phyloP scores from a whole-genome alignment of 2,888 invertebrate genomes.

The Eupithecia dodoneata region DNA sequence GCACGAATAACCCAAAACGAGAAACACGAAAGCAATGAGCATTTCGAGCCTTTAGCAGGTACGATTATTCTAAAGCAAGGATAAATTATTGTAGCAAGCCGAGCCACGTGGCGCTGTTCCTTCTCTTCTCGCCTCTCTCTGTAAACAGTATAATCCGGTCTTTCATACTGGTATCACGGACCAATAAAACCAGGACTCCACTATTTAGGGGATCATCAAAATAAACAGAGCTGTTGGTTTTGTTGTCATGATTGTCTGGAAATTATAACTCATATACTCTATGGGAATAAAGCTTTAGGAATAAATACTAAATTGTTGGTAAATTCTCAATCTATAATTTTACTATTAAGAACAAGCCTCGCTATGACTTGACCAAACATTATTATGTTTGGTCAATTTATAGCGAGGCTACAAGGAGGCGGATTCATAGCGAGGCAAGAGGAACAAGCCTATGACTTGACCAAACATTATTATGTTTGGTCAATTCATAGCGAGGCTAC shows the following conservation, averaged over 20 bases:
- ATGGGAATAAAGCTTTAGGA: not conserved
- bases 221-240: not conserved
- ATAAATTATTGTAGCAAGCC: not conserved
- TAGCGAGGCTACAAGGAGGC: not conserved
- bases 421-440: too few relatives aligned
- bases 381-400: not conserved
- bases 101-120: conserved; percentile 7
- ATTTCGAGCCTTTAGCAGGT: not conserved
- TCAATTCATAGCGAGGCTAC: not conserved
- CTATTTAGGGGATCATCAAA: conserved; percentile 2
- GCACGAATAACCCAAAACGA: conserved; percentile 35
- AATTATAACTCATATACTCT: not conserved
- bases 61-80: not conserved
- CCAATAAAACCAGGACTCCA: conserved; percentile 14
- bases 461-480: too few relatives aligned
- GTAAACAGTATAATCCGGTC: conserved; percentile 26
- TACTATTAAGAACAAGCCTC: too few relatives aligned
- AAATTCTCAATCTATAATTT: not conserved
- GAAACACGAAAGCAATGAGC: conserved; percentile 23
- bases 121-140: conserved; percentile 1
- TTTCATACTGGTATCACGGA: conserved; percentile 28
- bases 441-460: too few relatives aligned
- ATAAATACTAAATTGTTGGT: too few relatives aligned
- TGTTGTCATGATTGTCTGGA: not conserved
- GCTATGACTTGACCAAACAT: too few relatives aligned